phyloP scores from a whole-genome alignment of 1,140 invertebrate genomes.

The Spodoptera litura region DNA sequence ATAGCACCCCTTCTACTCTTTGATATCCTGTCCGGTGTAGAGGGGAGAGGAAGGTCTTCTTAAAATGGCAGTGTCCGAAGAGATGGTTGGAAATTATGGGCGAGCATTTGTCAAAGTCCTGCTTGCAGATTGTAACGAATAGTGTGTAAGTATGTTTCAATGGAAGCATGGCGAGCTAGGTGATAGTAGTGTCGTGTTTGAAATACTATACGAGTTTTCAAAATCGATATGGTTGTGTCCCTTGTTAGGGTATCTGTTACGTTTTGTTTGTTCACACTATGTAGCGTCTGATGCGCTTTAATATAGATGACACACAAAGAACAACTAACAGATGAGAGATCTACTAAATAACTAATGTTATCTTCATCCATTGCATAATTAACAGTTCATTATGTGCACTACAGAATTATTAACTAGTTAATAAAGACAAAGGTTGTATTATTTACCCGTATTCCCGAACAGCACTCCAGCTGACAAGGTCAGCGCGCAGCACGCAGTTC shows the following conservation, averaged over 20 bases:
- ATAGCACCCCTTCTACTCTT: background rate
- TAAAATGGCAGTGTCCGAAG: slow-evolving; percentile 52
- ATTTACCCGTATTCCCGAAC: slow-evolving; percentile 11
- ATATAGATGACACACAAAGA: background rate
- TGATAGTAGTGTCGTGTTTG: slow-evolving; percentile 10
- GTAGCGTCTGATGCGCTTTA: background rate
- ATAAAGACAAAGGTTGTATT: slow-evolving; percentile 23
- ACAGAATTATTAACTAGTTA: background rate
- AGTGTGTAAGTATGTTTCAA: slow-evolving; percentile 55
- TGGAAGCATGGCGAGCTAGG: slow-evolving; percentile 2
- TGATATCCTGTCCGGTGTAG: slow-evolving; percentile 6
- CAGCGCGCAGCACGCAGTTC: slow-evolving; percentile 20
- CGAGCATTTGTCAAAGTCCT: slow-evolving; percentile 69
- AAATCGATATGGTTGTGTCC: background rate
- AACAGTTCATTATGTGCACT: too few species aligned
- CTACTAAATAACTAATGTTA: too few species aligned
- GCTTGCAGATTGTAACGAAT: slow-evolving; percentile 62
- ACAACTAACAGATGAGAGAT: background rate
- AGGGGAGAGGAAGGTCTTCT: slow-evolving; percentile 47
- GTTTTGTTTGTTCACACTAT: background rate
- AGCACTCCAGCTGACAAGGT: slow-evolving; percentile 27
- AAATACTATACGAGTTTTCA: slow-evolving; percentile 1
- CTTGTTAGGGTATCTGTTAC: background rate
- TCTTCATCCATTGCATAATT: too few species aligned
- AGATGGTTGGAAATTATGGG: slow-evolving; percentile 67